Evolutionary conservation across 1,140 invertebrate genomes (phyloP), one percentile per base, ranked within the genome.

Genomic region (Psix sp.): DNA sequence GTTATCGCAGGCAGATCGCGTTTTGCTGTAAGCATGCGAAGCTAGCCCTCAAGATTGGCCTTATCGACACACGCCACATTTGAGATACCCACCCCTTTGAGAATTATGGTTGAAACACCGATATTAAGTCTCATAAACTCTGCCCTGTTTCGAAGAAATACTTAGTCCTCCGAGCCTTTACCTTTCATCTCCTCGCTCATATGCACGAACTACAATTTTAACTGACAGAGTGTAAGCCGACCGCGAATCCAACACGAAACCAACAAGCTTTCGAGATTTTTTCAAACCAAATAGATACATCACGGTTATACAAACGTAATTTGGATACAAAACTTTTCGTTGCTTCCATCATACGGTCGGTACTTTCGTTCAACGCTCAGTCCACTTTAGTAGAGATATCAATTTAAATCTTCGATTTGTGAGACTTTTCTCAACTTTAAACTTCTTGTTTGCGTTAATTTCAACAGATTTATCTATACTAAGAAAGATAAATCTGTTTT

Each of bases 121-220:
- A 84, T 82, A 84, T 85, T 84, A 85, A 83, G 81, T 83, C 80
- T 80, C 82, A 56, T 80, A 83, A 84, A 79, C 77, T 79, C 76
- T 63, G 74, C 70, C 40, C 51, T 49, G 70, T 65, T 82, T 84
- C 82, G 77, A 57, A 80, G 83, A 84, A 84, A 82, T 81, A 79
- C 78, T 79, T 79, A 79, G 66, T 76, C 68, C 63, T 72, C 60
- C 57, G 52, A 15, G 46, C 35, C 35, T 46, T 46, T 35, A 57
- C 66, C 74, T 81, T 81, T 72, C 74, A 76, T 79, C 76, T 71
- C 62, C 70, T 67, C 52, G 45, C 56, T 63, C 49, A 33, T 63
- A 63, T 75, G 57, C 81, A 81, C 83, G 78, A 85, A 80, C 75
- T 72, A 48, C 81, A 81, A 83, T 86, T 86, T 84, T 57, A 45